These are phyloP conservation scores for Teleogryllus occipitalis DNA, from an alignment of 1,140 invertebrate genomes.

Conservation along the genomic window DNA sequence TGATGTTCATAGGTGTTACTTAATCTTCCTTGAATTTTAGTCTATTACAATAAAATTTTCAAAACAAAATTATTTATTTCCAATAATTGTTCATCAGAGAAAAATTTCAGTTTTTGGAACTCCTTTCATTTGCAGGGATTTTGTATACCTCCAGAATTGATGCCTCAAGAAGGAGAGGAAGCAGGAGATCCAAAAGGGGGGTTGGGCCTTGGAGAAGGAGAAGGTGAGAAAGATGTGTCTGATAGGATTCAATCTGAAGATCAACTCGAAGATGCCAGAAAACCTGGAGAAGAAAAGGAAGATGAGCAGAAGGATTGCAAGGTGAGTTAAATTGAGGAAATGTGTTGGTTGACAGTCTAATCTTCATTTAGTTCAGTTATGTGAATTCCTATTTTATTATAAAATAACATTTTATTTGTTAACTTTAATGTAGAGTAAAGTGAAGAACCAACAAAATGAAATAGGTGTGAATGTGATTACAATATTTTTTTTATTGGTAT, in stretches of 20 bases:
- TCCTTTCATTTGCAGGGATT: constrained; percentile 57
- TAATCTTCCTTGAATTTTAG: no score
- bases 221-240: constrained; percentile 90
- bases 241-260: constrained; percentile 89
- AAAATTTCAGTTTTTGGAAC: constrained; percentile 26
- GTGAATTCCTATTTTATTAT: neutral
- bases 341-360: neutral
- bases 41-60: no score
- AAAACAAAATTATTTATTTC: no score
- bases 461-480: no score
- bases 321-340: constrained; percentile 22
- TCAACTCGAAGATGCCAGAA: constrained; percentile 82
- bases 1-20: no score
- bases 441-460: no score
- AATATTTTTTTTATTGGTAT: no score
- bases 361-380: neutral
- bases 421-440: neutral
- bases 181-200: constrained; percentile 47
- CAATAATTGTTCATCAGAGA: constrained; percentile 45
- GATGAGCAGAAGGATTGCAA: constrained; percentile 71
- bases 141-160: constrained; percentile 79
- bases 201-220: constrained; percentile 84
- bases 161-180: constrained; percentile 53
- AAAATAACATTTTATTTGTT: neutral
- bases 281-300: constrained; percentile 62